Conservation (phyloP, 2,888 invertebrate genomes). For the Tanytarsus gracilentus region DNA sequence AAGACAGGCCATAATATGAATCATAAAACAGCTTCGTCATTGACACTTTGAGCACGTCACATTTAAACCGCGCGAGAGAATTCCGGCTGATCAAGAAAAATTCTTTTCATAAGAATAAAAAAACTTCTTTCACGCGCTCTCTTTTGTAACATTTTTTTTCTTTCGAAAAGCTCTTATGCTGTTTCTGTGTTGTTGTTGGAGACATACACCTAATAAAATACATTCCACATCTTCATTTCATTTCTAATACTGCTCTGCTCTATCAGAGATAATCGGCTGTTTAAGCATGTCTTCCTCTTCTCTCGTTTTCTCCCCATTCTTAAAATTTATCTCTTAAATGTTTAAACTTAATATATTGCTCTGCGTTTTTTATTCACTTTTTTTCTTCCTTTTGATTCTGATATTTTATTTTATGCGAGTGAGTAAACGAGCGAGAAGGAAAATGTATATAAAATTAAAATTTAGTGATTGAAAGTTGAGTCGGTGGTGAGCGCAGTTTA, state of each 20-base stretch:
- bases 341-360: conserved; percentile 25
- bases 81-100: not conserved
- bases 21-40: conserved; percentile 24
- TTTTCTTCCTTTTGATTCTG: no score
- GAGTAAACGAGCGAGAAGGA: conserved; percentile 9
- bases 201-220: conserved; percentile 27
- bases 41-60: conserved; percentile 6
- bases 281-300: conserved; percentile 17
- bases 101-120: not conserved
- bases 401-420: no score
- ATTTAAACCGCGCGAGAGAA: conserved; percentile 2
- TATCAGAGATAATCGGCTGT: conserved; percentile 23
- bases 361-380: conserved; percentile 21
- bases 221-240: conserved; percentile 27
- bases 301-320: not conserved
- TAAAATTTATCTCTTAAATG: conserved; percentile 25
- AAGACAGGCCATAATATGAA: conserved; percentile 11
- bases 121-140: not conserved
- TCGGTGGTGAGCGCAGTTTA: no score
- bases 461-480: no score
- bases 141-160: no score
- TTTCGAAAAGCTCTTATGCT: no score
- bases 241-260: conserved; percentile 23
- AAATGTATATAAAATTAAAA: conserved; percentile 28
- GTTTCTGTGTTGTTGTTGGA: not conserved